Conservation (phyloP, 2,888 invertebrate genomes). For the Troglohyphantes excavatus region DNA sequence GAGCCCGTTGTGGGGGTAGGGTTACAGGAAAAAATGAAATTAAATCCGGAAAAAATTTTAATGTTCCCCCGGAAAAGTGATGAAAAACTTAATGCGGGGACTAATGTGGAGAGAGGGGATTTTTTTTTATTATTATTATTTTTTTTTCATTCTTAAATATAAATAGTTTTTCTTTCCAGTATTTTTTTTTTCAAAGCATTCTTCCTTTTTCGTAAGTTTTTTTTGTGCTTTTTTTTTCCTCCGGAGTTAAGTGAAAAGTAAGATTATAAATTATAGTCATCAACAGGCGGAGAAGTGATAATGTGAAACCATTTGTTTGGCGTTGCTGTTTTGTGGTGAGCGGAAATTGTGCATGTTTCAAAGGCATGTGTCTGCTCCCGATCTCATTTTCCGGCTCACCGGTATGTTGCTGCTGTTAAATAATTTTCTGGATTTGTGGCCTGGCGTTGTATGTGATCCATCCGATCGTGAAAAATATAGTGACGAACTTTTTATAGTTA, state of each 20-base stretch:
- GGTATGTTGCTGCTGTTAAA: no score
- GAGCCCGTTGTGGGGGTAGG: slow-evolving; percentile 53
- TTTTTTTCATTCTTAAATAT: slow-evolving; percentile 23
- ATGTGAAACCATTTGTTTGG: slow-evolving; percentile 47
- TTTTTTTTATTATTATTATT: slow-evolving; percentile 36
- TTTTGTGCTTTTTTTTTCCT: neutral
- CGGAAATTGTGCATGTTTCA: neutral
- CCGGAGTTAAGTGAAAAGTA: slow-evolving; percentile 76
- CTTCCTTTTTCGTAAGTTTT: slow-evolving; percentile 39
- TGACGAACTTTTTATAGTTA: no score
- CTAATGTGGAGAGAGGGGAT: slow-evolving; percentile 71
- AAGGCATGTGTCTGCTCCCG: no score
- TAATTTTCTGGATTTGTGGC: no score
- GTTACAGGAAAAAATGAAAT: slow-evolving; percentile 71
- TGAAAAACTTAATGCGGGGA: slow-evolving; percentile 77
- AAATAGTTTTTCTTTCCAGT: slow-evolving; percentile 58
- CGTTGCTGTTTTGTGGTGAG: neutral
- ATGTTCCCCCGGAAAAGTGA: slow-evolving; percentile 65
- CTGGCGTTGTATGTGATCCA: no score
- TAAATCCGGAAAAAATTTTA: slow-evolving; percentile 63
- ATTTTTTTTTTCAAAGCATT: slow-evolving; percentile 35
- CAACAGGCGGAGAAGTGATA: slow-evolving; percentile 51
- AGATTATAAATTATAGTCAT: slow-evolving; percentile 77
- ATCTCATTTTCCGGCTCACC: no score
- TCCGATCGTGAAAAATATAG: no score